phyloP scores from a whole-genome alignment of 2,113 vertebrate species.

The Eudyptes chrysolophus region DNA sequence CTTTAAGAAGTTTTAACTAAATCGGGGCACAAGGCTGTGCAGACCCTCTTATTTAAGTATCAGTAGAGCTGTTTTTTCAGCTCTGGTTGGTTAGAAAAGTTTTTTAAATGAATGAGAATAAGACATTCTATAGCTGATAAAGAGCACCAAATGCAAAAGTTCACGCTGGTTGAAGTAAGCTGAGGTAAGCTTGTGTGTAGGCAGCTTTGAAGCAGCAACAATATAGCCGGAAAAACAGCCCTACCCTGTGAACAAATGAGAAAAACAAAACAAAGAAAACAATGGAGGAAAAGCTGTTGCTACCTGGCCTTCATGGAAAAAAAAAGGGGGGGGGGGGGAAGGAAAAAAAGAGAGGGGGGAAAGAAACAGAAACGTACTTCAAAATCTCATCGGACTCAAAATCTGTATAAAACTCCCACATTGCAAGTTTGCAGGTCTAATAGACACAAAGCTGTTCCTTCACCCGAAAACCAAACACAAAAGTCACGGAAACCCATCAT shows the following conservation, averaged over 20 bases:
- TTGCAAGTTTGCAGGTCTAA: neutral
- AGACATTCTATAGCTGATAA: neutral
- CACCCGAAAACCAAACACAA: neutral
- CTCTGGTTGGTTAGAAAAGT: neutral
- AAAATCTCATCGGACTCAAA: neutral
- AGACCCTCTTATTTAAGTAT: neutral
- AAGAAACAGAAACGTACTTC: neutral
- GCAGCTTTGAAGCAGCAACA: slow-evolving; percentile 1
- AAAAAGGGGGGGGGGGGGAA: neutral
- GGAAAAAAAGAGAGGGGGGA: no score
- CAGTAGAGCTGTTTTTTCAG: neutral
- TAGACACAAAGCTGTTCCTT: neutral
- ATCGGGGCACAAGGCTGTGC: neutral
- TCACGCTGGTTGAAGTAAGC: neutral
- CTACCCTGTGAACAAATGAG: neutral
- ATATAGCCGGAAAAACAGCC: neutral
- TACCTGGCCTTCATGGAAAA: neutral
- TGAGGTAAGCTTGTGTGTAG: neutral
- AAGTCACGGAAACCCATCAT: slow-evolving; percentile 30
- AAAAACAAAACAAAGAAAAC: slow-evolving; percentile 5
- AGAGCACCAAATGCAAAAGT: neutral
- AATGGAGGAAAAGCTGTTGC: slow-evolving; percentile 3
- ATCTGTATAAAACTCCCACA: neutral
- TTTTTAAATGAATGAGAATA: neutral
- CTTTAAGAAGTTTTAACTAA: neutral